These are phyloP conservation scores for Mastomys coucha DNA, from an alignment of 2,113 vertebrate species.

Conservation along the genomic window DNA sequence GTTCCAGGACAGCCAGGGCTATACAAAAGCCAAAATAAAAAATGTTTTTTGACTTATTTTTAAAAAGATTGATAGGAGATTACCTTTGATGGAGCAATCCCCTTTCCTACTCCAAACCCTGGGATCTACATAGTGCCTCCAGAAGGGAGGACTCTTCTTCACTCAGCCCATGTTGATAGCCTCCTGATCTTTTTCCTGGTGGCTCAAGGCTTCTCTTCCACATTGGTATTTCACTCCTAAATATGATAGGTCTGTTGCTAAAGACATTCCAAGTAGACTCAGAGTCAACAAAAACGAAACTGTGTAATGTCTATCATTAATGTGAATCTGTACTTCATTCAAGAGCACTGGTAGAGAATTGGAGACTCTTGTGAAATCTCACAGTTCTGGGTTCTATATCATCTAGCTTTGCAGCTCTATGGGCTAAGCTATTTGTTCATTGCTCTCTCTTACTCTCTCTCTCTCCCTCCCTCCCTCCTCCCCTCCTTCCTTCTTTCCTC, in stretches of 20 bases:
- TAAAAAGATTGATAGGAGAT: slow-evolving; percentile 55
- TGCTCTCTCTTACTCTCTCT: slow-evolving; percentile 87
- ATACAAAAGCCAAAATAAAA: no score
- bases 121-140: slow-evolving; percentile 96
- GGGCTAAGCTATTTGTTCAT: slow-evolving; percentile 91
- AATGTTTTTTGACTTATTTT: slow-evolving; percentile 83
- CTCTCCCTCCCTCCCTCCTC: no score
- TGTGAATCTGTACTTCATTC: slow-evolving; percentile 95
- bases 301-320: slow-evolving; percentile 97
- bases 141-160: slow-evolving; percentile 89
- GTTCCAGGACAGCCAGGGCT: no score
- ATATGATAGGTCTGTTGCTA: slow-evolving; percentile 96
- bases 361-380: slow-evolving; percentile 95
- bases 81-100: slow-evolving; percentile 94
- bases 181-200: slow-evolving; percentile 95
- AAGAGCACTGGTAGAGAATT: slow-evolving; percentile 98
- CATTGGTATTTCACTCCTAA: slow-evolving; percentile 95
- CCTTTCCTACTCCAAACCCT: slow-evolving; percentile 95
- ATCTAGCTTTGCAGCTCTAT: slow-evolving; percentile 94
- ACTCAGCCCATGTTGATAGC: slow-evolving; percentile 92
- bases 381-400: slow-evolving; percentile 92
- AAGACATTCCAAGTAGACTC: slow-evolving; percentile 98
- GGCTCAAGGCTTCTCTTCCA: slow-evolving; percentile 97
- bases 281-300: slow-evolving; percentile 96
- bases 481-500: no score